Evolutionary conservation across 2,797 vertebrate species (phyloP).

Genomic region (Apodemus agrarius): DNA sequence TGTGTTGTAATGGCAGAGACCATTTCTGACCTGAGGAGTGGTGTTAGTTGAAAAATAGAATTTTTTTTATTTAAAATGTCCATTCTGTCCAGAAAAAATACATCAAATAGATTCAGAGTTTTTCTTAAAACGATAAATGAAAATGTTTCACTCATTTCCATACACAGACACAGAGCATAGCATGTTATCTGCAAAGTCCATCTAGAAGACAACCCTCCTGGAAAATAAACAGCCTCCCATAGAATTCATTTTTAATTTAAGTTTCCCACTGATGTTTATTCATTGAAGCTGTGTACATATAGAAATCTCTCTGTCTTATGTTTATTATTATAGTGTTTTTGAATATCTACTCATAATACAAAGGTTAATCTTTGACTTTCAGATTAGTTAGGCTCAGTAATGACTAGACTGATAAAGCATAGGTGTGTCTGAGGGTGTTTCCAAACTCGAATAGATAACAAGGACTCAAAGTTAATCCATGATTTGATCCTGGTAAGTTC

Average conservation of each 20-base stretch:
- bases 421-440: neutral
- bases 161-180: neutral
- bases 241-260: neutral
- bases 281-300: neutral
- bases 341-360: neutral
- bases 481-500: neutral
- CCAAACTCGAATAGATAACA: neutral
- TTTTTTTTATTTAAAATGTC: slow-evolving; percentile 23
- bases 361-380: neutral
- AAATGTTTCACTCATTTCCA: neutral
- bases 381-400: neutral
- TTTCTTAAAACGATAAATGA: neutral
- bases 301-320: neutral
- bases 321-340: neutral
- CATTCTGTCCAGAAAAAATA: neutral
- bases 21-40: neutral
- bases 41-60: neutral
- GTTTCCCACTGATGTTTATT: neutral
- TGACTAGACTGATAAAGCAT: neutral
- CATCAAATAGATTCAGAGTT: slow-evolving; percentile 41
- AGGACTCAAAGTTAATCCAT: neutral
- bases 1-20: neutral
- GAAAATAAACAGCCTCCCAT: neutral
- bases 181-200: neutral
- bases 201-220: neutral